Conservation (phyloP, 2,888 invertebrate species). For the Saturnia pavonia region DNA sequence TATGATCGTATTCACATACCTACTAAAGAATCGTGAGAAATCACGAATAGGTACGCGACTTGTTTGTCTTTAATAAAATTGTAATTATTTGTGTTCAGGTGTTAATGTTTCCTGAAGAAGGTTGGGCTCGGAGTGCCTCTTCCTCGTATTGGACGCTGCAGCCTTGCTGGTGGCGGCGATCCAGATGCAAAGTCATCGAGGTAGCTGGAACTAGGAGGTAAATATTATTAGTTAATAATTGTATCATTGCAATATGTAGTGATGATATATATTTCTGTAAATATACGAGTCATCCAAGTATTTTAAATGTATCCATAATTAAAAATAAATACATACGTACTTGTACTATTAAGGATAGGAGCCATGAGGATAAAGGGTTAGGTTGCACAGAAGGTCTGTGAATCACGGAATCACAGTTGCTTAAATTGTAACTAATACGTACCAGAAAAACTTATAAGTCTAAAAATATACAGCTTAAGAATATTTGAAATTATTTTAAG, state of each 20-base stretch:
- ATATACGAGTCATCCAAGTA: not conserved
- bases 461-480: no score
- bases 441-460: no score
- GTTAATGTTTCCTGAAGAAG: conserved; percentile 92
- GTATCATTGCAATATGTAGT: not conserved
- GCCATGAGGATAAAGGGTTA: not conserved
- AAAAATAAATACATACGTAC: not conserved
- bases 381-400: not conserved
- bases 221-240: not conserved
- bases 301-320: not conserved
- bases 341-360: not conserved
- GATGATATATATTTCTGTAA: not conserved
- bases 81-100: conserved; percentile 79
- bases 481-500: no score
- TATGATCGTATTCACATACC: no score
- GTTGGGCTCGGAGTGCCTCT: conserved; percentile 93
- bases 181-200: conserved; percentile 92
- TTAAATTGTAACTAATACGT: no score
- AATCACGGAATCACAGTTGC: no score
- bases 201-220: conserved; percentile 89
- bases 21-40: no score
- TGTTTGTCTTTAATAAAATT: conserved; percentile 1
- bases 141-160: conserved; percentile 93
- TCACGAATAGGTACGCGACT: not conserved
- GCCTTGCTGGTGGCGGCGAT: conserved; percentile 93